A percentile compares a stretch with the other conserved stretches of the same genome.
Evolutionary conservation across 2,797 vertebrate genomes (phyloP).

Genomic region (Synaphobranchus kaupii): DNA sequence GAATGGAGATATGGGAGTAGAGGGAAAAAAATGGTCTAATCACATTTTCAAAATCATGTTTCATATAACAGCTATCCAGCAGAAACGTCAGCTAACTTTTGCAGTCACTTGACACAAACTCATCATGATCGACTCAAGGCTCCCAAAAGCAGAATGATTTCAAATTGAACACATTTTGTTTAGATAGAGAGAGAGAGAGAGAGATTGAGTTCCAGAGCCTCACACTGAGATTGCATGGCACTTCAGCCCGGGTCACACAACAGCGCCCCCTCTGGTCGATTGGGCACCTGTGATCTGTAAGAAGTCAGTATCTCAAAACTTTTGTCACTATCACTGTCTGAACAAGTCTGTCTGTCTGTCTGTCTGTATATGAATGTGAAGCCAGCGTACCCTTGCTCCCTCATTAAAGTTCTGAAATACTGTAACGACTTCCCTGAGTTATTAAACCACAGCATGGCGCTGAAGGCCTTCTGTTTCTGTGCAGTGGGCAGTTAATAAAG

Average conservation of each 20-base stretch:
- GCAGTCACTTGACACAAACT: not conserved
- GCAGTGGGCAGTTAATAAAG: conserved; percentile 42
- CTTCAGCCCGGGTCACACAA: not conserved
- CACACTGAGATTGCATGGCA: not conserved
- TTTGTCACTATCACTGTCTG: not conserved
- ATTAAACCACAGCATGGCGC: conserved; percentile 63
- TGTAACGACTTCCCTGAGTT: conserved; percentile 67
- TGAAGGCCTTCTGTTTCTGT: conserved; percentile 64
- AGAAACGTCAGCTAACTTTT: too few relatives aligned
- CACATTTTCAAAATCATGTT: too few relatives aligned
- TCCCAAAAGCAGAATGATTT: not conserved
- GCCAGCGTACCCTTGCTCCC: conserved; percentile 66
- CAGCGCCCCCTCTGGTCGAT: too few relatives aligned
- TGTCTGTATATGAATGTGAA: conserved; percentile 46
- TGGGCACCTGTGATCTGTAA: too few relatives aligned
- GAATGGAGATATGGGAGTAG: not conserved
- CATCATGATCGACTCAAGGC: not conserved
- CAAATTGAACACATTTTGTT: not conserved
- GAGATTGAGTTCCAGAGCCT: not conserved
- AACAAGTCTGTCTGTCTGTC: not conserved
- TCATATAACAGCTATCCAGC: too few relatives aligned
- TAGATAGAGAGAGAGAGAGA: too few relatives aligned
- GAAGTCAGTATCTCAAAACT: not conserved
- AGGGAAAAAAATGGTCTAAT: not conserved
- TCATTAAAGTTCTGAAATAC: conserved; percentile 68